phyloP scores from a whole-genome alignment of 2,113 vertebrate species.

The Osmerus mordax region DNA sequence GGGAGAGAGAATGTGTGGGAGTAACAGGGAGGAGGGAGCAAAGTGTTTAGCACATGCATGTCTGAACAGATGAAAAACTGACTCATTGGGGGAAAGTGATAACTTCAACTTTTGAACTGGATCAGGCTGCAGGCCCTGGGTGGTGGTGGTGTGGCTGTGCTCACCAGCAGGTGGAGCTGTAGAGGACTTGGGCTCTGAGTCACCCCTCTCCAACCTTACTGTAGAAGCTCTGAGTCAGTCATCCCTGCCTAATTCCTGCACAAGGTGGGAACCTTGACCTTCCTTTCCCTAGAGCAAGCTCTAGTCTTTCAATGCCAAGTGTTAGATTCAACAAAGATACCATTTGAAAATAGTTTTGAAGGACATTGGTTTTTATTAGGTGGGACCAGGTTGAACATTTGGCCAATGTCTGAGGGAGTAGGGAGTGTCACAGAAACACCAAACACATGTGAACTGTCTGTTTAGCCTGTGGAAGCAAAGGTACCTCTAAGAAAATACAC shows the following conservation, averaged over 20 bases:
- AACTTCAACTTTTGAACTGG: constrained; percentile 30
- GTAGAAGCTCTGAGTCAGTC: constrained; percentile 24
- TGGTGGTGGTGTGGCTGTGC: constrained; percentile 6
- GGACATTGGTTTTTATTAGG: no score
- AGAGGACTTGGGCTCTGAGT: constrained; percentile 12
- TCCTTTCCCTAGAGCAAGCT: no score
- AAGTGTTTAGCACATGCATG: constrained; percentile 9
- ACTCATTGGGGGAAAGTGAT: constrained; percentile 11
- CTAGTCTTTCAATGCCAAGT: no score
- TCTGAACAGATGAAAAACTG: constrained; percentile 24
- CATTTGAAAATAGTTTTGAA: no score
- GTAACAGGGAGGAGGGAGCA: background rate
- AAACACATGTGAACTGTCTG: constrained; percentile 13
- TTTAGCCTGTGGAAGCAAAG: constrained; percentile 33
- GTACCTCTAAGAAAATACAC: constrained; percentile 26
- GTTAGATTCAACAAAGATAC: no score
- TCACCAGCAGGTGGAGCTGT: constrained; percentile 66
- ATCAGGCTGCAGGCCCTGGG: constrained; percentile 13
- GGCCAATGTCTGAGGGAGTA: no score
- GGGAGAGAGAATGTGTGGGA: constrained; percentile 28
- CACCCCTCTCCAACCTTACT: constrained; percentile 39
- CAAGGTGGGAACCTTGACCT: no score
- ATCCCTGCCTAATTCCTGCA: no score
- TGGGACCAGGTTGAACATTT: no score
- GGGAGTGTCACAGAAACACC: background rate